Percentiles rank a stretch among this genome's conserved stretches.
phyloP scores from a whole-genome alignment of 2,797 vertebrate species.

The Eulemur albifrons region DNA sequence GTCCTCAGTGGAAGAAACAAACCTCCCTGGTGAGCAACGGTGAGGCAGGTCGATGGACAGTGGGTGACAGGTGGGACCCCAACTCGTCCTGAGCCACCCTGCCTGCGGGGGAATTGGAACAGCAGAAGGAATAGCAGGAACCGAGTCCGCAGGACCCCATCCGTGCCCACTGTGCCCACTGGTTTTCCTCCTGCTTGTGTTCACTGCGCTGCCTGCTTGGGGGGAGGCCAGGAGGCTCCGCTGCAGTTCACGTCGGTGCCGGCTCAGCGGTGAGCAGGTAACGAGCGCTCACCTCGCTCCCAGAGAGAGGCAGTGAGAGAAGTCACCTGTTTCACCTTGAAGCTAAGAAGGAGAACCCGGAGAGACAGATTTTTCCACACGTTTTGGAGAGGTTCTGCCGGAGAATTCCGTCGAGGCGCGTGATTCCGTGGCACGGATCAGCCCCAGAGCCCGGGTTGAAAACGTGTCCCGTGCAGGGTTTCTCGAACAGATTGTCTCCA shows the following conservation, averaged over 20 bases:
- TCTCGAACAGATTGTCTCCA: constrained; percentile 46
- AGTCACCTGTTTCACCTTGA: constrained; percentile 60
- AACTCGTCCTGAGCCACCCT: background rate
- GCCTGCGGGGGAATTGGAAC: accelerated
- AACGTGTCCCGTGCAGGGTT: background rate
- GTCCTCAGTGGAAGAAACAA: background rate
- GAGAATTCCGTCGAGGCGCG: background rate
- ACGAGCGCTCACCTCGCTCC: background rate
- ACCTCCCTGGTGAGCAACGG: background rate
- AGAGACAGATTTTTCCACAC: constrained; percentile 52
- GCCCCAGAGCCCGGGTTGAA: background rate
- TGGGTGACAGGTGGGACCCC: background rate
- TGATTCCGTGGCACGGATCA: background rate
- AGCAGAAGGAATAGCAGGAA: background rate
- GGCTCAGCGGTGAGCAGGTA: background rate
- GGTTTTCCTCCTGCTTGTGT: background rate
- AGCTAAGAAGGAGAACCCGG: background rate
- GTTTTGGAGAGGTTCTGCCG: constrained; percentile 5
- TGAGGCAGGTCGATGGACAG: background rate
- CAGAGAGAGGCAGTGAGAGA: background rate
- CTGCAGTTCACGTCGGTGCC: accelerated
- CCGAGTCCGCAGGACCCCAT: background rate
- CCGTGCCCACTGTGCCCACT: accelerated
- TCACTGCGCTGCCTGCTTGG: background rate
- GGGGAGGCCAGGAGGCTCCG: accelerated